phyloP scores from a whole-genome alignment of 2,797 vertebrate genomes.

The Pygocentrus nattereri region DNA sequence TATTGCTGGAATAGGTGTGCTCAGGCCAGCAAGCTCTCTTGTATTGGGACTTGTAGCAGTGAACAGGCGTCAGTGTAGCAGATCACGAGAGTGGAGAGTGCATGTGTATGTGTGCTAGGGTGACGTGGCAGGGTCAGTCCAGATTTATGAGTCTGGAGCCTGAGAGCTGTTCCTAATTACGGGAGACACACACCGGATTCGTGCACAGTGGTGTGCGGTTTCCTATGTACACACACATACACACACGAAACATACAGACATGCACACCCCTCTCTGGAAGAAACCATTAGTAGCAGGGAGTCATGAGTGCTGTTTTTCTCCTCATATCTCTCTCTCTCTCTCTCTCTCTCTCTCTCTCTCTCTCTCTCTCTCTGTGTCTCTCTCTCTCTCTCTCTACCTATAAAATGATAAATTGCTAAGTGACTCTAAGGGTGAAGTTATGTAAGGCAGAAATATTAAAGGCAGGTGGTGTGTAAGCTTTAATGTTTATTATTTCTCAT shows the following conservation, averaged over 20 bases:
- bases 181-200: slow-evolving; percentile 28
- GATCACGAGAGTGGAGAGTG: neutral
- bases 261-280: neutral
- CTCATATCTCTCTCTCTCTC: neutral
- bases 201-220: neutral
- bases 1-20: slow-evolving; percentile 27
- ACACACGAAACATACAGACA: neutral
- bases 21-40: neutral
- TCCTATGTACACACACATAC: neutral
- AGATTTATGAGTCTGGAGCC: slow-evolving; percentile 53
- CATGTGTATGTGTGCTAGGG: neutral
- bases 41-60: slow-evolving; percentile 29
- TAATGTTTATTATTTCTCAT: slow-evolving; percentile 21
- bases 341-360: neutral
- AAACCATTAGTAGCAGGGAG: slow-evolving; percentile 12
- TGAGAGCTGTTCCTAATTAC: slow-evolving; percentile 53
- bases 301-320: slow-evolving; percentile 1
- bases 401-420: neutral
- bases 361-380: too few species aligned
- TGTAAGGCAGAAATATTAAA: neutral
- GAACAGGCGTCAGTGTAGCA: slow-evolving; percentile 8
- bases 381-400: neutral
- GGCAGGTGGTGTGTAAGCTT: neutral
- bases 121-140: slow-evolving; percentile 34
- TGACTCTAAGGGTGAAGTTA: neutral